A percentile compares a stretch with the other conserved stretches of the same genome.
Evolutionary conservation across 1,140 invertebrate genomes (phyloP).

Genomic region (Meloidogyne floridensis): DNA sequence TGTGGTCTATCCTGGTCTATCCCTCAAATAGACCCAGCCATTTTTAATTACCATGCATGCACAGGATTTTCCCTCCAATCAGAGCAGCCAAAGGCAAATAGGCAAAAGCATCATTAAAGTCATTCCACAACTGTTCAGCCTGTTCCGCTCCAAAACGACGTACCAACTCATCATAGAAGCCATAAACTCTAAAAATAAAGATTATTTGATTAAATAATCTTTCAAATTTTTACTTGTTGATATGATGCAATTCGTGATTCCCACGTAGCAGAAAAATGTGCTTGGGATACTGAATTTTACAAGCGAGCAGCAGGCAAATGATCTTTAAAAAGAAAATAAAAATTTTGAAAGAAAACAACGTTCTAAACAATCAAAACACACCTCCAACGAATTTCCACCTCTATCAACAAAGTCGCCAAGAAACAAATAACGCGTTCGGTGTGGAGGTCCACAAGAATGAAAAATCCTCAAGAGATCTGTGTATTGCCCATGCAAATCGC

Average conservation of each 20-base stretch:
- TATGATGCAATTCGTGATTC: conserved; percentile 65
- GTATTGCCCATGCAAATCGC: conserved; percentile 50
- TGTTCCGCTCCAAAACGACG: background rate
- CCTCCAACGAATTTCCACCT: conserved; percentile 5
- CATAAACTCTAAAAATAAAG: background rate
- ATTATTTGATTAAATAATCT: background rate
- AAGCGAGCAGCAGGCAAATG: conserved; percentile 46
- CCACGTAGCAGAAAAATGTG: conserved; percentile 52
- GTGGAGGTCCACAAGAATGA: background rate
- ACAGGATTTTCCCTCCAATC: conserved; percentile 6
- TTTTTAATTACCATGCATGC: background rate
- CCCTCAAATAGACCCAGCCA: too few relatives aligned
- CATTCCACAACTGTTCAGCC: background rate
- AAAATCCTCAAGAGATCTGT: conserved; percentile 42
- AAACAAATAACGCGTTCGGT: background rate
- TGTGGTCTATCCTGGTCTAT: too few relatives aligned
- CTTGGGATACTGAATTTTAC: conserved; percentile 48
- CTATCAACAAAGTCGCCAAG: background rate
- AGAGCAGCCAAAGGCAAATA: conserved; percentile 5
- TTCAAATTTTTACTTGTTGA: conserved; percentile 20
- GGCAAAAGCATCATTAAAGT: conserved; percentile 1
- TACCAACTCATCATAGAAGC: background rate
- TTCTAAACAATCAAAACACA: background rate
- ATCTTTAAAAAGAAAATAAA: background rate
- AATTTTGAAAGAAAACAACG: background rate